phyloP scores from a whole-genome alignment of 1,140 invertebrate genomes.

The Pemphigus obesinymphae region DNA sequence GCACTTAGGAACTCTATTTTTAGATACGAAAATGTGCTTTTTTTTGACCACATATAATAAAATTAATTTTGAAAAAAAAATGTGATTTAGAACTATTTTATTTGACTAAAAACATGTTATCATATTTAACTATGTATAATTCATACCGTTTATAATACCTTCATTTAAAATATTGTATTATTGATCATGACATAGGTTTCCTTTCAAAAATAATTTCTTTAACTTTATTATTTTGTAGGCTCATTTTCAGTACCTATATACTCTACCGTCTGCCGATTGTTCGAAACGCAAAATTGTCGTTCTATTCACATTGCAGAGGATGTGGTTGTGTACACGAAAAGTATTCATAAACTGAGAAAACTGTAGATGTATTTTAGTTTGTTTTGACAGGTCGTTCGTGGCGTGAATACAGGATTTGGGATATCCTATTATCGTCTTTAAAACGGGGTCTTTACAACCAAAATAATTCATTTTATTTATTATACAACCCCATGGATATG shows the following conservation, averaged over 20 bases:
- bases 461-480: constrained; percentile 27
- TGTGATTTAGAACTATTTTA: no score
- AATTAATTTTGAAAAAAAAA: no score
- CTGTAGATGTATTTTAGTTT: constrained; percentile 3
- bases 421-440: background rate
- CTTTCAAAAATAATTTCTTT: background rate
- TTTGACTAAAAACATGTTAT: no score
- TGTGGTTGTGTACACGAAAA: background rate
- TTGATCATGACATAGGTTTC: no score
- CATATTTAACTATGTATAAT: no score
- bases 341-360: background rate
- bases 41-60: no score
- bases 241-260: background rate
- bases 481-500: background rate
- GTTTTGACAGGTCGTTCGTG: constrained; percentile 20
- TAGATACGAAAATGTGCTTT: no score
- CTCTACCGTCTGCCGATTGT: background rate
- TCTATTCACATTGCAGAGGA: background rate
- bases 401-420: constrained; percentile 1
- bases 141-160: no score
- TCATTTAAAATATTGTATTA: no score
- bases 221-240: background rate
- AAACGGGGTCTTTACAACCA: background rate
- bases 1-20: no score
- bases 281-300: background rate